phyloP scores from a whole-genome alignment of 2,797 vertebrate species.

The Lepidocolaptes lacrymiger region DNA sequence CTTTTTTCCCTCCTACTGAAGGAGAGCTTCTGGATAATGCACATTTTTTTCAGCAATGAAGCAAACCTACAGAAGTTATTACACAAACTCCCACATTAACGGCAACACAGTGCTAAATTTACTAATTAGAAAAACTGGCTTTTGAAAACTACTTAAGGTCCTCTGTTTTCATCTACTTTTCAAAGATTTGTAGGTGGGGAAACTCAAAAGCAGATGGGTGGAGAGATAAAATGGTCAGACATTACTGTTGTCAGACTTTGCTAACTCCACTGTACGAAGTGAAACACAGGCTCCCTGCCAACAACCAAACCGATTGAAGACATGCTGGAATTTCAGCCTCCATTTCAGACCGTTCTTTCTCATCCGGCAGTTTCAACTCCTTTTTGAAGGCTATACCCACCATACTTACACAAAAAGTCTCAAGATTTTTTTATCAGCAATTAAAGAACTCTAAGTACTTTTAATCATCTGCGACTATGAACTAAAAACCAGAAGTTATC shows the following conservation, averaged over 20 bases:
- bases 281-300: conserved; percentile 62
- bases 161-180: conserved; percentile 16
- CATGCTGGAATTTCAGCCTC: conserved; percentile 68
- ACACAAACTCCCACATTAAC: conserved; percentile 34
- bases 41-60: neutral
- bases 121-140: neutral
- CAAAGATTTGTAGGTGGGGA: conserved; percentile 22
- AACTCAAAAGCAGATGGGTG: conserved; percentile 35
- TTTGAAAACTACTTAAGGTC: neutral
- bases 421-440: neutral
- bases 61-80: neutral
- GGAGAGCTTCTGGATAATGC: neutral
- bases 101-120: neutral
- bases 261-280: conserved; percentile 34
- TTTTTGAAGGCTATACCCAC: neutral
- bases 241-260: conserved; percentile 17
- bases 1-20: neutral
- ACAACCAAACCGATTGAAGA: conserved; percentile 63
- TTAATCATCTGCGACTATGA: neutral
- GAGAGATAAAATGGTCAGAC: conserved; percentile 13
- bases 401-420: neutral
- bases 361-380: neutral
- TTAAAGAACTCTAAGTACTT: neutral
- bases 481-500: neutral
- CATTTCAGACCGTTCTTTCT: conserved; percentile 62